Conservation (phyloP, 2,888 invertebrate species). For the Parelbella ahira region DNA sequence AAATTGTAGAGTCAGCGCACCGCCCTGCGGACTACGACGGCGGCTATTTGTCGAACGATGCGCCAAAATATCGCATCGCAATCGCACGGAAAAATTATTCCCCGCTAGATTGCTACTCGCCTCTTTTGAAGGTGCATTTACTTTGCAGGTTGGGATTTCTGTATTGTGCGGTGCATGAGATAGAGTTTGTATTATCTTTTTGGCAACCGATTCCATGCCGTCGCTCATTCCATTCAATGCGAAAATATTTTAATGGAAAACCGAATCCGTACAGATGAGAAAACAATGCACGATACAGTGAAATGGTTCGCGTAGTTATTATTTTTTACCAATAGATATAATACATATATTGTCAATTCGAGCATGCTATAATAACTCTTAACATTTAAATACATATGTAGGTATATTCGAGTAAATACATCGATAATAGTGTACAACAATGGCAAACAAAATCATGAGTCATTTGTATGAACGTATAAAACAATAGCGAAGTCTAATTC, state of each 20-base stretch:
- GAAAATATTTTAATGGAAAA: slow-evolving; percentile 37
- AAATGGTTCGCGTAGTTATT: slow-evolving; percentile 2
- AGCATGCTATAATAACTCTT: no score
- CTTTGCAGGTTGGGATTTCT: slow-evolving; percentile 59
- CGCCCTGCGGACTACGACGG: slow-evolving; percentile 68
- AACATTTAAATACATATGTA: no score
- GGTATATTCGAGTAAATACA: no score
- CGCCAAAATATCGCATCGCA: slow-evolving; percentile 76
- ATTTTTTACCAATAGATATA: background rate
- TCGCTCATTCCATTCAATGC: slow-evolving; percentile 61
- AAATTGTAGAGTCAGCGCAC: slow-evolving; percentile 70
- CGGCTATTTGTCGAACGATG: slow-evolving; percentile 73
- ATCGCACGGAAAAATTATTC: slow-evolving; percentile 75
- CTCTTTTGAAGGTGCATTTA: slow-evolving; percentile 69
- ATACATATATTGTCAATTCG: background rate
- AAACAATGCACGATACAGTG: slow-evolving; percentile 17
- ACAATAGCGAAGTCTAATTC: no score
- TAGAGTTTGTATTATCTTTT: slow-evolving; percentile 71
- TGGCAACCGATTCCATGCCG: slow-evolving; percentile 65
- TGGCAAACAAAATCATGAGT: no score
- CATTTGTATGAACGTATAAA: no score
- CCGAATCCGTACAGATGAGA: slow-evolving; percentile 34
- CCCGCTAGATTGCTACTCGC: slow-evolving; percentile 66
- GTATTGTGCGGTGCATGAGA: slow-evolving; percentile 64
- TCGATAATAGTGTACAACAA: no score